Evolutionary conservation across 2,888 invertebrate genomes (phyloP).

Genomic region (Gryllus longicercus): DNA sequence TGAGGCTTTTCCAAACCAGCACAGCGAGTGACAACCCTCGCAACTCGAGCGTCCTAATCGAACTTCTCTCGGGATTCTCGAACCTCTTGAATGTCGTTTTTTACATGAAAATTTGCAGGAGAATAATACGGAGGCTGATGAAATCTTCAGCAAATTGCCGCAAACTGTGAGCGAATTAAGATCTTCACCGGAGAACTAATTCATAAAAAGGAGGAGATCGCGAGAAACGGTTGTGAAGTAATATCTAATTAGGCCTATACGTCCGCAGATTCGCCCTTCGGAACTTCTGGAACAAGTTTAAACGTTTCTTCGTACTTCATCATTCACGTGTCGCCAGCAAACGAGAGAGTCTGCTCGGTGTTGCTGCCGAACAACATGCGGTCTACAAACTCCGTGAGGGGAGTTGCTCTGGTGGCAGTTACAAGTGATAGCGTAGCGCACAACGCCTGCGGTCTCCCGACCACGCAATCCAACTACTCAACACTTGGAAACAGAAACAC

Average conservation of each 20-base stretch:
- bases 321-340: not conserved
- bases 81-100: too few relatives aligned
- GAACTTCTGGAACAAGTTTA: conserved; percentile 2
- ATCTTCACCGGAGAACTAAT: too few relatives aligned
- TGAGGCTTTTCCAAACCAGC: not conserved
- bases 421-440: not conserved
- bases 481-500: not conserved
- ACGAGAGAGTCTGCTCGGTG: not conserved
- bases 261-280: too few relatives aligned
- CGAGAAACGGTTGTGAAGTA: too few relatives aligned
- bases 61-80: not conserved
- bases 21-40: not conserved
- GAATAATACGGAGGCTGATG: too few relatives aligned
- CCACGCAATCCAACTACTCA: conserved; percentile 11
- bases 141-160: too few relatives aligned
- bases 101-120: too few relatives aligned
- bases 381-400: not conserved
- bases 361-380: conserved; percentile 2
- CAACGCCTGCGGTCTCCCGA: not conserved
- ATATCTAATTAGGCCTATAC: too few relatives aligned
- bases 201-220: too few relatives aligned
- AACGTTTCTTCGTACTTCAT: not conserved
- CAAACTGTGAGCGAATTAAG: too few relatives aligned
- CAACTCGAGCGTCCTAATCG: not conserved
- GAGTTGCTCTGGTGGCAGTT: not conserved